Conservation (phyloP, 2,797 vertebrate genomes). For the Manis javanica region DNA sequence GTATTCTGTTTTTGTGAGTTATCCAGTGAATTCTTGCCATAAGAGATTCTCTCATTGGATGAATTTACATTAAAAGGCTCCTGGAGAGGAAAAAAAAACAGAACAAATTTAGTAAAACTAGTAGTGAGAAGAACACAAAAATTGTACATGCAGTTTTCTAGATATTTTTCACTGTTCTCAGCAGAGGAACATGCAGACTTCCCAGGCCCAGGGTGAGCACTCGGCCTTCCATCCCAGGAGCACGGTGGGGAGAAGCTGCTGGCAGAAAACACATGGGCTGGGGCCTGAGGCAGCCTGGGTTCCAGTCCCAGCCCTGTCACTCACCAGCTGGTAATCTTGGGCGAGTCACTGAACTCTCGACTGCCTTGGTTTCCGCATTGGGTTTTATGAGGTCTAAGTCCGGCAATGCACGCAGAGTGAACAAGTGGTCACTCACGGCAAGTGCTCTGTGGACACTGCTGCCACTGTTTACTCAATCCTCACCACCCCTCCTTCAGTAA, state of each 20-base stretch:
- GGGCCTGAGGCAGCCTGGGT: not conserved
- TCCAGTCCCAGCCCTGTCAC: not conserved
- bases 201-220: not conserved
- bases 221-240: too few species aligned
- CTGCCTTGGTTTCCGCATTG: not conserved
- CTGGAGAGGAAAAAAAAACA: not conserved
- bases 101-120: not conserved
- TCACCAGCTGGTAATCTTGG: not conserved
- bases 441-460: too few species aligned
- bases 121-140: not conserved
- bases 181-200: not conserved
- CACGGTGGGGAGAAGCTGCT: accelerated
- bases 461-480: accelerated
- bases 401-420: accelerated
- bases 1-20: accelerated
- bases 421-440: accelerated
- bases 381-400: not conserved
- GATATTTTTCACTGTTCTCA: not conserved
- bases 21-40: not conserved
- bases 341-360: not conserved
- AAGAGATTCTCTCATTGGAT: accelerated
- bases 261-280: accelerated
- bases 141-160: not conserved
- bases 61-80: not conserved
- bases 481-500: not conserved